phyloP scores from a whole-genome alignment of 2,113 vertebrate genomes.

The Cephalophus harveyi region DNA sequence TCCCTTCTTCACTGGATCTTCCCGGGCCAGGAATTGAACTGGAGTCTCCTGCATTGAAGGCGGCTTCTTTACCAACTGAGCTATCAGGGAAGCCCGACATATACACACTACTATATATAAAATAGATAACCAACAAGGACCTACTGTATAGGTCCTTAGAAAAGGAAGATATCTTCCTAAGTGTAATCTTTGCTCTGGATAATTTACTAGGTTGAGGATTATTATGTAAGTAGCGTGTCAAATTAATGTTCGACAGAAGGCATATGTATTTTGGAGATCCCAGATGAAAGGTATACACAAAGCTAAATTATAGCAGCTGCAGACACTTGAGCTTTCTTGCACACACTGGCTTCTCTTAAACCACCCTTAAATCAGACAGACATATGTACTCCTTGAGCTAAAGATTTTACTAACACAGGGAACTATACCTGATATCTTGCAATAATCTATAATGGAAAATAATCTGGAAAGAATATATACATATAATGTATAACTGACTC shows the following conservation, averaged over 20 bases:
- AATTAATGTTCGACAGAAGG: background rate
- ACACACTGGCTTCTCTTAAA: background rate
- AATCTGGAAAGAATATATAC: background rate
- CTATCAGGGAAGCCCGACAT: background rate
- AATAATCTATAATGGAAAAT: background rate
- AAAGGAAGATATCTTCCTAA: background rate
- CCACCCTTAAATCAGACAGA: background rate
- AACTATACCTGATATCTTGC: background rate
- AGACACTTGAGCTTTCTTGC: background rate
- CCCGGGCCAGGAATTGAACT: background rate
- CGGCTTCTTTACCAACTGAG: background rate
- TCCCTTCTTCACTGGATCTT: background rate
- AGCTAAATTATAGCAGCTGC: background rate
- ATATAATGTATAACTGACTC: background rate
- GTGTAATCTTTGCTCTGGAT: background rate
- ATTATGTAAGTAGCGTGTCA: background rate
- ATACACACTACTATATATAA: background rate
- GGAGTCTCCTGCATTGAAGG: background rate
- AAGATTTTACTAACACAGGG: background rate
- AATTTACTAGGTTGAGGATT: background rate
- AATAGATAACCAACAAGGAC: background rate
- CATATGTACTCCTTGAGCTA: background rate
- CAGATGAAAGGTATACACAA: background rate
- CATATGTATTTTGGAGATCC: background rate
- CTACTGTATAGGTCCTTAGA: background rate